Evolutionary conservation across 2,113 vertebrate genomes (phyloP), one percentile per base, ranked within the genome.

Genomic region (Melanostigma gelatinosum): DNA sequence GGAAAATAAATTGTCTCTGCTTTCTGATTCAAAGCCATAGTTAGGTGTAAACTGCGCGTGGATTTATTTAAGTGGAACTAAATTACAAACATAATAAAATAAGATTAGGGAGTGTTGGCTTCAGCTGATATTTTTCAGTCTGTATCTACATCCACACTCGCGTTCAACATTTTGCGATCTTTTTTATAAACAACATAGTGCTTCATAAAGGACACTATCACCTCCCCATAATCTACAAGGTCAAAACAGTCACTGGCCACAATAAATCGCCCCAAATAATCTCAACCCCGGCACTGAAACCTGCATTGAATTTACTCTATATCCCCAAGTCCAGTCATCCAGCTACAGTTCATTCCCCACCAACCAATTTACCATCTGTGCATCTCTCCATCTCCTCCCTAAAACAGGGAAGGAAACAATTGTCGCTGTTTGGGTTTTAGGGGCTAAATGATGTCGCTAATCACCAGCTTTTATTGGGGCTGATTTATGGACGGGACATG

Each of bases 401-500:
- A 96, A 97, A 97, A 96, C 96, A 95, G 96, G 96, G 96, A 97
- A 96, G 96, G 96, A 97, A 97, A 97, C 96, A 96, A 94, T 96
- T 95, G 94, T 97, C 93, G 95, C 96, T 95, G 97, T 96, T 96
- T 95, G 95, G 96, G 95, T 97, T 96, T 94, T 93, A 93, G 96
- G 94, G 96, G 95, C 94, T 92, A 97, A 97, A 97, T 96, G 96
- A 97, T 96, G 95, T 96, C 88, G 81, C 97, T 98, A 98, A 98
- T 98, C 96, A 96, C 95, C 95, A 91, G 96, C 96, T 96, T 91
- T 95, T 97, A 96, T 94, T 92, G 94, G 88, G 86, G 94, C 94
- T 97, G 98, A 98, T 99, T 98, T 98, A 98, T 97, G 95, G 96
- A 95, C 92, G 93, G 94, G 96, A 97, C 94, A 96, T 95, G 95